phyloP scores from a whole-genome alignment of 2,113 vertebrate genomes.

The zebrafish (Danio rerio) region DNA sequence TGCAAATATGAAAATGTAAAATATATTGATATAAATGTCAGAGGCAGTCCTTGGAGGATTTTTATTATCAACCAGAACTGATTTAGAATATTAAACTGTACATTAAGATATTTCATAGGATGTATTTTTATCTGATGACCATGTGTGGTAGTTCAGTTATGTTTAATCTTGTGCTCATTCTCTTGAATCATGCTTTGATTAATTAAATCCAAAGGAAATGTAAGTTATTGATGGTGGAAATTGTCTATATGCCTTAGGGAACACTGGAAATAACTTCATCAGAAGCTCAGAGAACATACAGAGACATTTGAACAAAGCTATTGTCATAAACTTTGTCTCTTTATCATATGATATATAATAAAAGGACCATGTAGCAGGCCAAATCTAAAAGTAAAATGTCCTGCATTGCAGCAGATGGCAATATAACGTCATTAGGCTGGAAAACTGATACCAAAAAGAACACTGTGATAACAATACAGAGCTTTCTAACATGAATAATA shows the following conservation, averaged over 20 bases:
- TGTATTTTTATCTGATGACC: neutral
- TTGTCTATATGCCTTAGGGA: neutral
- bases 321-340: neutral
- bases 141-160: neutral
- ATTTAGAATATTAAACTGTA: neutral
- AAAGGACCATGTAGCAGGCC: neutral
- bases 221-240: conserved; percentile 7
- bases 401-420: neutral
- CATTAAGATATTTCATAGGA: neutral
- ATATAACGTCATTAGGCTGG: neutral
- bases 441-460: neutral
- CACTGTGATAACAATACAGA: too few species aligned
- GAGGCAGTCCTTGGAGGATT: too few species aligned
- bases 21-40: too few species aligned
- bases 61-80: neutral
- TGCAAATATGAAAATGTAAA: too few species aligned
- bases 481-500: neutral
- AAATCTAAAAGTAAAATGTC: neutral
- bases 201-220: conserved; percentile 22
- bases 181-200: conserved; percentile 1
- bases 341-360: neutral
- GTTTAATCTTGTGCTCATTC: neutral
- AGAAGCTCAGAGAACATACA: neutral
- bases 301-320: neutral
- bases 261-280: conserved; percentile 1